A percentile compares a stretch with the other conserved stretches of the same genome.
Evolutionary conservation across 2,888 invertebrate genomes (phyloP).

Genomic region (Metellina segmentata): DNA sequence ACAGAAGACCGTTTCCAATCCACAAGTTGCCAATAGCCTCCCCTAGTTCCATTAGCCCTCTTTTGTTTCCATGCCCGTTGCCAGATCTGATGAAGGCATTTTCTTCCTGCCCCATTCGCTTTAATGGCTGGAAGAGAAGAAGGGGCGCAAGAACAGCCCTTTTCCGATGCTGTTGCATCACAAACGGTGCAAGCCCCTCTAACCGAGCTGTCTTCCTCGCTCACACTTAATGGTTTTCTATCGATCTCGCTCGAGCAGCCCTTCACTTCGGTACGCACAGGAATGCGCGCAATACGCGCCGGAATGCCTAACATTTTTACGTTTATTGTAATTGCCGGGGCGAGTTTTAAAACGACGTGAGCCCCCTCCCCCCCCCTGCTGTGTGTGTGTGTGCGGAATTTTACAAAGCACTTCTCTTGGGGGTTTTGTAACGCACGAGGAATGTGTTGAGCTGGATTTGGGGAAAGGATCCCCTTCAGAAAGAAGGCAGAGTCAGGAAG

Average conservation of each 20-base stretch:
- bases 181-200: neutral
- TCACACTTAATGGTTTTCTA: constrained; percentile 46
- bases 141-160: constrained; percentile 20
- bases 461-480: neutral
- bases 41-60: constrained; percentile 23
- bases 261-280: neutral
- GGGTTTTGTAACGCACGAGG: neutral
- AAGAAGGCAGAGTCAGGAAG: neutral
- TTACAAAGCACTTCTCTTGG: constrained; percentile 32
- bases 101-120: constrained; percentile 5
- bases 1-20: neutral
- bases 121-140: constrained; percentile 11
- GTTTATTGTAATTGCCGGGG: constrained; percentile 64
- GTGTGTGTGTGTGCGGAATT: constrained; percentile 12
- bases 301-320: constrained; percentile 60
- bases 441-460: neutral
- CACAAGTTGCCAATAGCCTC: constrained; percentile 47
- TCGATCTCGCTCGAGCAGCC: constrained; percentile 30
- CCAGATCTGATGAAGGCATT: constrained; percentile 56
- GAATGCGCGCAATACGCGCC: constrained; percentile 25
- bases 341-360: neutral
- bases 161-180: constrained; percentile 22
- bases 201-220: neutral
- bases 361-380: neutral
- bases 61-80: constrained; percentile 40